phyloP scores from a whole-genome alignment of 1,140 invertebrate genomes.

The Chymomyza costata region DNA sequence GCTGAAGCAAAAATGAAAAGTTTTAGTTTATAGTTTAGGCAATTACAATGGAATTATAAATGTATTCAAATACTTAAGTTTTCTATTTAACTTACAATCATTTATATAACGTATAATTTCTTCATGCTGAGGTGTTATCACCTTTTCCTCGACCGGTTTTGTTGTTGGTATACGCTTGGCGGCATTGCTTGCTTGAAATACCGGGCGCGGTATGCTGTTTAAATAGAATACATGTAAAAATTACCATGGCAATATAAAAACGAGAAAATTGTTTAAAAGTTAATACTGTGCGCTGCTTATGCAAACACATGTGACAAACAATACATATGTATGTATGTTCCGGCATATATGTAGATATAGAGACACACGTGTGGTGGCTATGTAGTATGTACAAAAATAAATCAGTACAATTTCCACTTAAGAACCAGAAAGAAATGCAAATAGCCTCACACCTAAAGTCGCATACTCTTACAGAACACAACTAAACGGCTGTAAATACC shows the following conservation, averaged over 20 bases:
- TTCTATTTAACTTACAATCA: conserved; percentile 67
- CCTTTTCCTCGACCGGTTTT: conserved; percentile 68
- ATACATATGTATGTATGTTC: neutral
- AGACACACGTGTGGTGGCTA: conserved; percentile 33
- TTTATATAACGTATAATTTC: conserved; percentile 76
- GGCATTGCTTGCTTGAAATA: conserved; percentile 75
- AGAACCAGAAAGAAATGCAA: neutral
- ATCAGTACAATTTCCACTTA: no score
- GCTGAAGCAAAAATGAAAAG: conserved; percentile 27
- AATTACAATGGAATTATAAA: neutral
- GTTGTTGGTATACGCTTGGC: conserved; percentile 62
- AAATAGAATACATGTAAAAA: conserved; percentile 20
- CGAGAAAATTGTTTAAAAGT: no score
- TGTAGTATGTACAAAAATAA: conserved; percentile 51
- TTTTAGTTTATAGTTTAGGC: no score
- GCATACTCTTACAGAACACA: no score
- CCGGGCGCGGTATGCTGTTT: conserved; percentile 75
- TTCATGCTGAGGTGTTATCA: conserved; percentile 75
- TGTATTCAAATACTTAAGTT: neutral
- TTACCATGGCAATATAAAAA: conserved; percentile 11
- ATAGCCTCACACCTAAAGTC: neutral
- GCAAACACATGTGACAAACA: neutral
- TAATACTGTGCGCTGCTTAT: neutral
- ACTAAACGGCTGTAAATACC: no score
- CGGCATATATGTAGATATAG: conserved; percentile 36